Base-by-base conservation (phyloP, 2,888 invertebrate genomes). In the Hydrotaea diabolus region DNA sequence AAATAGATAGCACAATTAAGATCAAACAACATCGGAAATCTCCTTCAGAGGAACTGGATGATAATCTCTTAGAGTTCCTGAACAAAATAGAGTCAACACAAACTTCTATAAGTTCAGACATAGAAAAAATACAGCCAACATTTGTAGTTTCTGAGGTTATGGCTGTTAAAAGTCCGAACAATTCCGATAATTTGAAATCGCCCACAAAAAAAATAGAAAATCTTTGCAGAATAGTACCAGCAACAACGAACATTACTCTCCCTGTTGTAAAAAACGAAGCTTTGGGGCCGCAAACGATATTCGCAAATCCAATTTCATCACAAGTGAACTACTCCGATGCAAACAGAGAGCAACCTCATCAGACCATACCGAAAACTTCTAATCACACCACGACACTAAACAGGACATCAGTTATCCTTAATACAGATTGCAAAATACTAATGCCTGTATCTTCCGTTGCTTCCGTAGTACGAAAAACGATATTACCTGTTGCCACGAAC, bases 91-190 rank as follows among this genome's bases (percentile, higher is more conserved):
- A 91, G 57, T 69, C 72, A 53, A 81, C 80, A 57, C 87, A 86
- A 7, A 86, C 88, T n/a, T 79, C 87, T 0, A 83, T 91, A 23
- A 90, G 89, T 73, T 89, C 88, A 2, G 92, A 92, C 72, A 90
- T 90, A 59, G 91, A 91, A 55, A 90, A 90, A 73, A 90, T 92
- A 94, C 92, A 87, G 90, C 93, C 90, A 15, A 91, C 91, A 0
- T 89, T 92, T 2, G 79, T 90, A 26, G 90, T 91, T 4, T 87
- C 88, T 0, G 90, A 90, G 71, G 83, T 87, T 4, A 9, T 87
- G 1, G 11, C 66, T 5, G 72, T 82, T 66, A 80, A 80, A 82
- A 77, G 2, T 43, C 0, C 19, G 59, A 26, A 15, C 5, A 59
- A 59, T 15, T 0, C 26, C 2, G 59, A 59, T 13, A 49, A 15